Evolutionary conservation across 2,113 vertebrate genomes (phyloP).

Genomic region (Riparia riparia): DNA sequence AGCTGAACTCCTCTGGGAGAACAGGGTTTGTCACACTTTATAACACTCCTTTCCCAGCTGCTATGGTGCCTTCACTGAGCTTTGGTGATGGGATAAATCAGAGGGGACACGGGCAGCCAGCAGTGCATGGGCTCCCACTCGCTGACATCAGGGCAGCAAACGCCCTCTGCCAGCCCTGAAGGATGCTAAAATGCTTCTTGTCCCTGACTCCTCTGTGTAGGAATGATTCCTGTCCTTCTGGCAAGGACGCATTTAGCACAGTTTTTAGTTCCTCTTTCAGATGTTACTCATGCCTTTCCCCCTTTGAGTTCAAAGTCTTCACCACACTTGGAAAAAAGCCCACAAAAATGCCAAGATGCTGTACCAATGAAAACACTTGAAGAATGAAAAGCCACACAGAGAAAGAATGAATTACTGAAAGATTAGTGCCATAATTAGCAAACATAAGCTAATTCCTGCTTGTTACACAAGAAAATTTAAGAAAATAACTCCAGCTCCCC

Average conservation of each 20-base stretch:
- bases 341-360: neutral
- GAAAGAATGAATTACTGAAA: neutral
- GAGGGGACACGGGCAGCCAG: neutral
- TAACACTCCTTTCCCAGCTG: neutral
- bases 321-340: neutral
- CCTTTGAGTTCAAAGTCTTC: neutral
- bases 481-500: neutral
- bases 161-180: neutral
- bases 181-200: neutral
- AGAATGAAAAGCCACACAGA: neutral
- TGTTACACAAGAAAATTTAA: neutral
- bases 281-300: neutral
- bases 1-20: constrained; percentile 47
- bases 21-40: constrained; percentile 40
- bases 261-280: neutral
- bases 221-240: neutral
- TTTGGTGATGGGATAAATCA: neutral
- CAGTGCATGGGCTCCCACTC: neutral
- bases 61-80: neutral
- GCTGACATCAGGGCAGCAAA: neutral
- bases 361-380: neutral
- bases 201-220: neutral
- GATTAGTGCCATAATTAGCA: neutral
- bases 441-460: neutral
- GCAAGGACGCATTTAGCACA: neutral